These are phyloP conservation scores for Drosophila kikkawai DNA, from an alignment of 1,140 invertebrate genomes.

Conservation along the genomic window DNA sequence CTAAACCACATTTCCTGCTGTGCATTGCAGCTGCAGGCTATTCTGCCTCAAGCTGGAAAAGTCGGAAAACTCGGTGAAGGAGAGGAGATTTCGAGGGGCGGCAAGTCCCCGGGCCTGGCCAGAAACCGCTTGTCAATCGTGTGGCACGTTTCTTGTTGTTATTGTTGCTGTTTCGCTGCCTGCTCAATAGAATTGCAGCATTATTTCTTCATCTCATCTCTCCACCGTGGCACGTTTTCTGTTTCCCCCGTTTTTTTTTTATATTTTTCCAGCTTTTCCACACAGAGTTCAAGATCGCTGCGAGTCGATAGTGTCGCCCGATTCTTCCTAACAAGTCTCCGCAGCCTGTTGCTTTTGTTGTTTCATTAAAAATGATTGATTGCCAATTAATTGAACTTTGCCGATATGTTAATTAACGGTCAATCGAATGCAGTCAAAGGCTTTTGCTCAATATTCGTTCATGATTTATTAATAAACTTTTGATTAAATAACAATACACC, in stretches of 20 bases:
- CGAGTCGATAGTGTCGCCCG: slow-evolving; percentile 71
- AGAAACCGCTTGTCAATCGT: slow-evolving; percentile 76
- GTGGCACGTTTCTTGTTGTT: slow-evolving; percentile 46
- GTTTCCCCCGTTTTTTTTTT: slow-evolving; percentile 49
- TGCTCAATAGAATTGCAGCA: slow-evolving; percentile 49
- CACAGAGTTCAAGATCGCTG: slow-evolving; percentile 69
- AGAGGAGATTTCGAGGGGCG: not conserved
- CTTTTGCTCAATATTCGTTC: slow-evolving; percentile 18
- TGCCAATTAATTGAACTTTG: slow-evolving; percentile 81
- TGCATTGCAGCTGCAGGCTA: slow-evolving; percentile 43
- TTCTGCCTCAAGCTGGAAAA: slow-evolving; percentile 28
- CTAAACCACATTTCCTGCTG: not conserved
- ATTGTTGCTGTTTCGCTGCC: slow-evolving; percentile 12
- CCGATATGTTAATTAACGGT: slow-evolving; percentile 73
- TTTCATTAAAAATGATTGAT: slow-evolving; percentile 84
- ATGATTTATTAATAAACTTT: slow-evolving; percentile 39
- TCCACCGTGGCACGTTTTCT: slow-evolving; percentile 60
- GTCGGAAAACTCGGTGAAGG: slow-evolving; percentile 5
- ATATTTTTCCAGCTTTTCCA: slow-evolving; percentile 38
- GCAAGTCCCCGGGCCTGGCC: slow-evolving; percentile 28
- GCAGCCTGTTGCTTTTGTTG: slow-evolving; percentile 39
- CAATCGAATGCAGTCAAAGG: slow-evolving; percentile 54
- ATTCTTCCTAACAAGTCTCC: slow-evolving; percentile 55
- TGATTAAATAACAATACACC: slow-evolving; percentile 29
- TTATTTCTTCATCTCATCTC: slow-evolving; percentile 54